Evolutionary conservation across 1,140 invertebrate species (phyloP).

Genomic region (Diuraphis noxia): DNA sequence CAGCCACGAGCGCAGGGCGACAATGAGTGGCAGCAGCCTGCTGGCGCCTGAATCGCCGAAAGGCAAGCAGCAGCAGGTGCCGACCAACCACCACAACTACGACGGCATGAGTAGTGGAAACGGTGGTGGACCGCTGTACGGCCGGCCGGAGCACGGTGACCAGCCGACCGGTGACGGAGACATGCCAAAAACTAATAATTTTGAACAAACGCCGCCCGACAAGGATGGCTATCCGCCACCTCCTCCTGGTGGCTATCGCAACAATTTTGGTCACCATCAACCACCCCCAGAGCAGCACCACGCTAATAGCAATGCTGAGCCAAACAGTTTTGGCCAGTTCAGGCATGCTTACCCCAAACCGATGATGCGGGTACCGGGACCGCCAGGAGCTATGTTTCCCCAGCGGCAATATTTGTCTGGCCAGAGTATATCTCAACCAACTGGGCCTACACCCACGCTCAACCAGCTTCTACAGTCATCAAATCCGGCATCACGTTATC

Average conservation of each 20-base stretch:
- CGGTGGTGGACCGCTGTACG: constrained; percentile 30
- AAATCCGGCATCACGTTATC: constrained; percentile 67
- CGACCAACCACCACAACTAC: constrained; percentile 40
- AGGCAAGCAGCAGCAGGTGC: constrained; percentile 45
- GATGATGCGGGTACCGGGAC: constrained; percentile 48
- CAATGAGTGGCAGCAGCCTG: constrained; percentile 36
- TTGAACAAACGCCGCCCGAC: constrained; percentile 43
- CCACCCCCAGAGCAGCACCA: constrained; percentile 38
- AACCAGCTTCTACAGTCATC: constrained; percentile 84
- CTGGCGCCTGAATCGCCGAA: constrained; percentile 44
- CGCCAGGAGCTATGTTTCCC: constrained; percentile 41
- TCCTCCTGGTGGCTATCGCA: constrained; percentile 5
- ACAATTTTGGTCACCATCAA: constrained; percentile 41
- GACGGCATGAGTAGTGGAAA: constrained; percentile 16
- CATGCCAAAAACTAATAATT: constrained; percentile 31
- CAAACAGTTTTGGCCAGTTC: constrained; percentile 40
- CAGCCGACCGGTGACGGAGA: constrained; percentile 22
- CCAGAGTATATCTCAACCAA: constrained; percentile 72
- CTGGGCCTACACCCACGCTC: constrained; percentile 85
- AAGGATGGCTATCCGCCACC: constrained; percentile 49
- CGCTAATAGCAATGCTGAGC: constrained; percentile 30
- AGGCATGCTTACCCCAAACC: constrained; percentile 37
- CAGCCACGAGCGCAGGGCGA: constrained; percentile 49
- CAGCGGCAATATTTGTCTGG: constrained; percentile 62
- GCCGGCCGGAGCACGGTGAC: constrained; percentile 39